Conservation (phyloP, 2,113 vertebrate species). For the Kobus ellipsiprymnus region DNA sequence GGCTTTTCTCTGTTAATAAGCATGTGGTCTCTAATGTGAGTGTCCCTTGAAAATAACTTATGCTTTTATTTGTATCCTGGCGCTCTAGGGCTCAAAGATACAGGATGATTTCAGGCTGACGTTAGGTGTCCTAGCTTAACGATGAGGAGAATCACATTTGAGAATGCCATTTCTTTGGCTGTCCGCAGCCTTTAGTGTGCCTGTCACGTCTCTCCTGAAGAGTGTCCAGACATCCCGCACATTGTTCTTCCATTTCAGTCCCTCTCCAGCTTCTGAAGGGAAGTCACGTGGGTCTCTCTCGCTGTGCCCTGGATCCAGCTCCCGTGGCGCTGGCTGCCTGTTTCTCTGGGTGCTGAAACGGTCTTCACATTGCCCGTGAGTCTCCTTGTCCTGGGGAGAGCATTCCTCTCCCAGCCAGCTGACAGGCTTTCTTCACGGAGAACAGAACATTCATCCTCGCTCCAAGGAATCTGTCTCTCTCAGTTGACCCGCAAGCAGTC, state of each 20-base stretch:
- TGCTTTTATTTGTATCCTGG: neutral
- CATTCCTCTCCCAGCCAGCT: neutral
- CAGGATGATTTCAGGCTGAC: neutral
- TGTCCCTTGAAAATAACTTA: neutral
- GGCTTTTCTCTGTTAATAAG: neutral
- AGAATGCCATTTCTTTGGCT: neutral
- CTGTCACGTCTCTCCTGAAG: constrained; percentile 5
- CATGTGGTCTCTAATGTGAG: neutral
- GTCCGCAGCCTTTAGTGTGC: neutral
- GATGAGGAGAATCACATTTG: neutral
- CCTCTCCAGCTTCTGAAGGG: neutral
- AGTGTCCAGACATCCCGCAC: constrained; percentile 1
- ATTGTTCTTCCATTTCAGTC: constrained; percentile 10
- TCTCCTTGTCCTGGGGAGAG: neutral
- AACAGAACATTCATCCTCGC: neutral
- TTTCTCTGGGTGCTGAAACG: neutral
- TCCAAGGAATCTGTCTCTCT: neutral
- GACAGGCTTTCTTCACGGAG: neutral
- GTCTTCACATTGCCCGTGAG: neutral
- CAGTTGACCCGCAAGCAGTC: neutral
- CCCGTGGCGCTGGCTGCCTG: neutral
- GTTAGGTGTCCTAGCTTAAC: neutral
- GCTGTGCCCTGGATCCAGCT: neutral
- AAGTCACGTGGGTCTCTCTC: constrained; percentile 26
- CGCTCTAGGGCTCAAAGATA: neutral